These are phyloP conservation scores for Engystomops pustulosus DNA, from an alignment of 2,113 vertebrate genomes.

Conservation along the genomic window DNA sequence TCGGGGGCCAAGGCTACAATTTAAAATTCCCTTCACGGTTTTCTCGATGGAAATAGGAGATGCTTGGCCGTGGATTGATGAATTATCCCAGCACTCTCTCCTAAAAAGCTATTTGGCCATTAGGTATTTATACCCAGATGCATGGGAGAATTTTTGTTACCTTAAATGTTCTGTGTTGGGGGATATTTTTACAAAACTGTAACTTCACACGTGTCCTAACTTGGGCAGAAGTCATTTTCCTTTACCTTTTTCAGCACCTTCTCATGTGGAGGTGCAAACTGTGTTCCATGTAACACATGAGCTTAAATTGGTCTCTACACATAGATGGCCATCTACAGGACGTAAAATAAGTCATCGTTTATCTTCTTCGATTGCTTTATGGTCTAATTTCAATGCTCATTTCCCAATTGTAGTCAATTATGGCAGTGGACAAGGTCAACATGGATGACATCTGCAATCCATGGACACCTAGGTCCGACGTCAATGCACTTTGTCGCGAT, in stretches of 20 bases:
- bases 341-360: too few relatives aligned
- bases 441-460: too few relatives aligned
- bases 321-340: too few relatives aligned
- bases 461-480: too few relatives aligned
- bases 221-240: neutral
- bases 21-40: slow-evolving; percentile 13
- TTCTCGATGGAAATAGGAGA: slow-evolving; percentile 35
- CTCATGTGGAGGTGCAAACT: neutral
- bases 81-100: slow-evolving; percentile 23
- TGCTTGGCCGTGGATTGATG: slow-evolving; percentile 20
- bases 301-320: too few relatives aligned
- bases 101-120: slow-evolving; percentile 16
- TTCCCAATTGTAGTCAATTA: too few relatives aligned
- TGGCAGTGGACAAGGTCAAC: too few relatives aligned
- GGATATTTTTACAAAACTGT: neutral
- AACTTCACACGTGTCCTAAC: neutral
- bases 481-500: too few relatives aligned
- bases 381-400: too few relatives aligned
- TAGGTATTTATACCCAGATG: slow-evolving; percentile 2
- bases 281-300: neutral
- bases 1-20: neutral
- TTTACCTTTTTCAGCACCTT: neutral
- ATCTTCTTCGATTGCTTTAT: too few relatives aligned
- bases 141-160: neutral
- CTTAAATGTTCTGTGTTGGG: neutral